These are phyloP conservation scores for Equus quagga DNA, from an alignment of 2,113 vertebrate genomes.

Conservation along the genomic window DNA sequence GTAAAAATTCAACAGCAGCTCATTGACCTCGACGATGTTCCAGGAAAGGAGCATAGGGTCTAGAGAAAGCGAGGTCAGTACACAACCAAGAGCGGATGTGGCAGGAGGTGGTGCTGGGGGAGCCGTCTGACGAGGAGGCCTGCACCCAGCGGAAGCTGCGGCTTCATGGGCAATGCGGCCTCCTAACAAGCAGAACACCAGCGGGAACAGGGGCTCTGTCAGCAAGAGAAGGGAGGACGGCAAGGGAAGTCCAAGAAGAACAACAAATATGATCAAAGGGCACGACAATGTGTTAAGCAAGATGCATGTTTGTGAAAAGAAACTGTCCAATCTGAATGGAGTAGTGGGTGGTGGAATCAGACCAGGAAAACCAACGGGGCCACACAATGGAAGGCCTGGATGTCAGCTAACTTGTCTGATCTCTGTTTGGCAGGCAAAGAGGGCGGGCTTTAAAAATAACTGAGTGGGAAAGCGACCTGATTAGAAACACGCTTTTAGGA, in stretches of 20 bases:
- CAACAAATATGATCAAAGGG: rapidly evolving
- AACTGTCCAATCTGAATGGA: neutral
- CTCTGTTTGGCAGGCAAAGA: rapidly evolving
- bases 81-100: rapidly evolving
- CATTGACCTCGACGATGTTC: rapidly evolving
- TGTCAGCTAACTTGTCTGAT: rapidly evolving
- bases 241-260: neutral
- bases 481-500: neutral
- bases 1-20: neutral
- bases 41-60: neutral
- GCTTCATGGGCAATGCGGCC: rapidly evolving
- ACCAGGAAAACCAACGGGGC: neutral
- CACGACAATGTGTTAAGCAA: neutral
- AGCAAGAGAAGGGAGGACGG: neutral
- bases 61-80: rapidly evolving
- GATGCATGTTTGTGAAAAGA: neutral
- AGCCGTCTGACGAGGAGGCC: neutral
- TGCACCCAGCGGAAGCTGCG: rapidly evolving
- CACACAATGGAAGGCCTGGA: rapidly evolving
- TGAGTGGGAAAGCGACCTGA: neutral
- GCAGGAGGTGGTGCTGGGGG: rapidly evolving
- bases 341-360: rapidly evolving
- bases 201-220: neutral
- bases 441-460: neutral
- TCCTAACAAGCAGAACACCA: rapidly evolving